Conservation (phyloP, 2,113 vertebrate species). For the Condylura cristata region DNA sequence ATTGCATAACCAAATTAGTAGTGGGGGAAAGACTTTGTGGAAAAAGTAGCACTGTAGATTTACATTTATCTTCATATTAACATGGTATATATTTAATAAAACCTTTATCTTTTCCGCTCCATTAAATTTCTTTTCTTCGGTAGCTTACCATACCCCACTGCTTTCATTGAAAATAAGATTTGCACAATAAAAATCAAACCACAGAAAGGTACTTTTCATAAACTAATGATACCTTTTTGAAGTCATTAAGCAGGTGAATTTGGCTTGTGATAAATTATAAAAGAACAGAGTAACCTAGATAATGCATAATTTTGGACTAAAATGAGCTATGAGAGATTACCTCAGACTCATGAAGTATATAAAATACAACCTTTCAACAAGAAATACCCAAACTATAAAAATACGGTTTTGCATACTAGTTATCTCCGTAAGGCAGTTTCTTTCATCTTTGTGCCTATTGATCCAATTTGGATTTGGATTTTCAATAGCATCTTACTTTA, state of each 20-base stretch:
- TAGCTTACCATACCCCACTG: background rate
- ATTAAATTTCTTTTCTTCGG: background rate
- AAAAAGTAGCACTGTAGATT: background rate
- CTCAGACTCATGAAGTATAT: background rate
- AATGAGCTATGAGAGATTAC: background rate
- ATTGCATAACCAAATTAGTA: background rate
- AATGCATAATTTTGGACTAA: background rate
- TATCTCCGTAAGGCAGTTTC: background rate
- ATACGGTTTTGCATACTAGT: background rate
- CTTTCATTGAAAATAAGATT: constrained; percentile 32
- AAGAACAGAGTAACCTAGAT: background rate
- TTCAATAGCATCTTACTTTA: background rate
- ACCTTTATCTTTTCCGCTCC: background rate
- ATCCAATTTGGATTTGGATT: background rate
- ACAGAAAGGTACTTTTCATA: constrained; percentile 23
- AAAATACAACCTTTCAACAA: background rate
- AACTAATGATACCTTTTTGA: constrained; percentile 9
- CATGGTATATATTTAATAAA: constrained; percentile 38
- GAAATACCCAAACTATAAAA: background rate
- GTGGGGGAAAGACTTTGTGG: background rate
- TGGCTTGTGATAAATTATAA: background rate
- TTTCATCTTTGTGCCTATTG: background rate
- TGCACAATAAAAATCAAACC: background rate
- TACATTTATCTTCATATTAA: constrained; percentile 15
- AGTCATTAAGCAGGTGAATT: constrained; percentile 4